Conservation (phyloP, 2,797 vertebrate species). For the Sparus aurata region DNA sequence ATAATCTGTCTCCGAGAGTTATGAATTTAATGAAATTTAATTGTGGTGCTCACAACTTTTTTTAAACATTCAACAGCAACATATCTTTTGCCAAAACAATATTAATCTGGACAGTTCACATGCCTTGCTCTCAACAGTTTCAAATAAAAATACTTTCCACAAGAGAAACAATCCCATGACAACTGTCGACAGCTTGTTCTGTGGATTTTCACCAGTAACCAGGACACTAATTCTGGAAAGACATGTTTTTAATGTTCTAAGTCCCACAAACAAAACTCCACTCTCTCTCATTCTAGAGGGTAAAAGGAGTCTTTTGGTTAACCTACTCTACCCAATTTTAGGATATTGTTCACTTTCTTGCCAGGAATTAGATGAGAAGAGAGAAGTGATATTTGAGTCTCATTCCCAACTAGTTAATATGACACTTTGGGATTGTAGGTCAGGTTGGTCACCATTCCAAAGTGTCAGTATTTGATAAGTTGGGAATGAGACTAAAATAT, state of each 20-base stretch:
- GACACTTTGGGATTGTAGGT: too few species aligned
- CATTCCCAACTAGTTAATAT: too few species aligned
- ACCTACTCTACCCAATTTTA: background rate
- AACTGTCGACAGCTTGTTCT: slow-evolving; percentile 19
- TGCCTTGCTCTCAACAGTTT: slow-evolving; percentile 7
- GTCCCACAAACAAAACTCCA: background rate
- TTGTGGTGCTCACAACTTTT: background rate
- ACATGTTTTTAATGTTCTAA: background rate
- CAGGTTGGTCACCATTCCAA: too few species aligned
- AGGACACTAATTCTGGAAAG: background rate
- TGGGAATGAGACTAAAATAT: too few species aligned
- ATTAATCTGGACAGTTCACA: slow-evolving; percentile 20
- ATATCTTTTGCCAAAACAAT: slow-evolving; percentile 5
- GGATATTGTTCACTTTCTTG: background rate
- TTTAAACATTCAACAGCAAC: slow-evolving; percentile 9
- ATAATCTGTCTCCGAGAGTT: background rate
- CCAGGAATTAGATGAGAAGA: background rate
- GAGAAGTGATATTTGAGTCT: too few species aligned
- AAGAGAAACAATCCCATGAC: background rate
- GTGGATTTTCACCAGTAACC: slow-evolving; percentile 16
- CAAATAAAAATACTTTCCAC: slow-evolving; percentile 5
- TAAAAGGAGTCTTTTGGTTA: background rate
- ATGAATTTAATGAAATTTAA: background rate
- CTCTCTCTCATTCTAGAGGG: too few species aligned
- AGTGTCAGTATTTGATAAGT: too few species aligned